Evolutionary conservation across 37 sponge, comb jelly and placozoan species (phyloP).

Genomic region (Lycopodina hypogea): DNA sequence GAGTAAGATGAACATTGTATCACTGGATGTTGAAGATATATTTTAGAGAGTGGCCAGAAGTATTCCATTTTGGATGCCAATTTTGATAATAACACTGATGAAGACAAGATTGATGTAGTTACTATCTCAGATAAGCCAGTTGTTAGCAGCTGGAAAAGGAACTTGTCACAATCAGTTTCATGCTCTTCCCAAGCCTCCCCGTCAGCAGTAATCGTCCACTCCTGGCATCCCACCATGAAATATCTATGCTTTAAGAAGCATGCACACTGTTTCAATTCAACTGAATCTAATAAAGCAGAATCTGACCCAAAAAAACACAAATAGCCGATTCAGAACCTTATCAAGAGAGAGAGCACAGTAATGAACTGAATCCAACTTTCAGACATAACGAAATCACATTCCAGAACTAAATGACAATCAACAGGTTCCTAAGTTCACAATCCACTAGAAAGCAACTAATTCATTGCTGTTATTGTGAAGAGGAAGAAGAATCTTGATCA

Average conservation of each 20-base stretch:
- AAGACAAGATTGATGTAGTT: slow-evolving; percentile 92
- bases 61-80: not conserved
- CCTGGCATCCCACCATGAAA: slow-evolving; percentile 19
- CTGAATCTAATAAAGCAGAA: slow-evolving; percentile 30
- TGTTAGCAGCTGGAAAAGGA: slow-evolving; percentile 15
- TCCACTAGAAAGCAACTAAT: slow-evolving; percentile 65
- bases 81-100: slow-evolving; percentile 15
- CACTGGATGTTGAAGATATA: too few species aligned
- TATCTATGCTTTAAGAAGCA: slow-evolving; percentile 33
- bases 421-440: slow-evolving; percentile 76
- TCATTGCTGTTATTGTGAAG: slow-evolving; percentile 38
- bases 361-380: slow-evolving; percentile 75
- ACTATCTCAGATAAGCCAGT: slow-evolving; percentile 54
- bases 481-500: slow-evolving; percentile 2
- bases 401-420: slow-evolving; percentile 84
- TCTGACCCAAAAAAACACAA: slow-evolving; percentile 65
- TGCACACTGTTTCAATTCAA: slow-evolving; percentile 36
- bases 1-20: too few species aligned
- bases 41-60: too few species aligned
- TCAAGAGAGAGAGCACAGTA: slow-evolving; percentile 73
- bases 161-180: slow-evolving; percentile 45
- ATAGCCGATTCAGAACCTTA: slow-evolving; percentile 71
- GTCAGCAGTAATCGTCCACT: not conserved
- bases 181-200: slow-evolving; percentile 61
- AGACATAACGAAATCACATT: slow-evolving; percentile 42